Percentiles rank a stretch among this genome's conserved stretches.
Conservation (phyloP, 2,797 vertebrate genomes). For the Argya squamiceps region DNA sequence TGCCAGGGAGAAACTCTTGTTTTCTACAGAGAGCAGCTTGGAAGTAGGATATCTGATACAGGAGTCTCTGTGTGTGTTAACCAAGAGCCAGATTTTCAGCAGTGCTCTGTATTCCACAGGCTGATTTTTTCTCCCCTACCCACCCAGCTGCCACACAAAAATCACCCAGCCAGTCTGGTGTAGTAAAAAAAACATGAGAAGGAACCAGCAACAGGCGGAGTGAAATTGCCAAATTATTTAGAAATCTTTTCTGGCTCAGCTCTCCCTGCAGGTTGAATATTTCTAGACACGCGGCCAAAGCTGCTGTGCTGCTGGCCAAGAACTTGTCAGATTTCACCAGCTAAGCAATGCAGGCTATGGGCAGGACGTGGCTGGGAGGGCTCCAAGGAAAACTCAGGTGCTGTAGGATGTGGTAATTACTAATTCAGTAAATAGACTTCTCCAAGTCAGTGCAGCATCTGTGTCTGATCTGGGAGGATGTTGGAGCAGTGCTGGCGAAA, state of each 20-base stretch:
- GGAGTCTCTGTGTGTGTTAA: not conserved
- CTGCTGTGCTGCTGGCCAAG: slow-evolving; percentile 14
- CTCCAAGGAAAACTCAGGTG: slow-evolving; percentile 68
- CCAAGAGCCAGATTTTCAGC: not conserved
- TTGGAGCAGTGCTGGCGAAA: not conserved
- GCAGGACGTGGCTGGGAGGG: slow-evolving; percentile 1
- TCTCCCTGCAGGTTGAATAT: slow-evolving; percentile 48
- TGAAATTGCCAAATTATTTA: slow-evolving; percentile 54
- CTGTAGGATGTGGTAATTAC: slow-evolving; percentile 53
- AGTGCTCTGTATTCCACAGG: not conserved
- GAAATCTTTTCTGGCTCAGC: slow-evolving; percentile 59
- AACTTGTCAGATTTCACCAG: slow-evolving; percentile 63
- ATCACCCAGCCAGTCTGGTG: not conserved
- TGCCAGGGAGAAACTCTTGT: not conserved
- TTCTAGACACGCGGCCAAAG: not conserved
- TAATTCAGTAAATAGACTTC: slow-evolving; percentile 25
- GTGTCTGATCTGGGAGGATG: slow-evolving; percentile 1
- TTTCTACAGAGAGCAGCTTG: not conserved
- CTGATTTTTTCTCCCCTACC: not conserved
- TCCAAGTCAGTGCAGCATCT: slow-evolving; percentile 17
- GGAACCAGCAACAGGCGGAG: not conserved
- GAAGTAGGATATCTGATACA: not conserved
- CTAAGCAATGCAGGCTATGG: slow-evolving; percentile 37
- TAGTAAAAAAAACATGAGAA: not conserved
- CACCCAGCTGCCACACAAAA: not conserved